Percentiles rank a stretch among this genome's conserved stretches.
These are phyloP conservation scores for Nymphicus hollandicus DNA, from an alignment of 2,113 vertebrate species.

Conservation along the genomic window DNA sequence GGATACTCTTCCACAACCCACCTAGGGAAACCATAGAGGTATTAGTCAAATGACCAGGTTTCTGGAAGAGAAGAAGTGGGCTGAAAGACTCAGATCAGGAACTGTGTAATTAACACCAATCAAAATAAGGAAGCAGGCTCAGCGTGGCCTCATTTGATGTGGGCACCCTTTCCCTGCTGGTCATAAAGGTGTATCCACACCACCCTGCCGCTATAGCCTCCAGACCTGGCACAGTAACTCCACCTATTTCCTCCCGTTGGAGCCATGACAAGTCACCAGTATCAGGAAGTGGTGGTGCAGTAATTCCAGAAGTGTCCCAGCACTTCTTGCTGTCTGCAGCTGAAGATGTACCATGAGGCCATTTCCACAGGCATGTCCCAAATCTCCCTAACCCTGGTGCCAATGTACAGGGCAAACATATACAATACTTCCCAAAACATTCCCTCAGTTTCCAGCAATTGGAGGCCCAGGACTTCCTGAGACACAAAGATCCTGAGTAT, in stretches of 20 bases:
- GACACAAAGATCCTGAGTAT: neutral
- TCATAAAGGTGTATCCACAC: neutral
- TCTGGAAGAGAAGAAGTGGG: neutral
- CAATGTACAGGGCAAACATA: neutral
- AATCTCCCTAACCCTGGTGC: neutral
- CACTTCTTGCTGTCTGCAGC: neutral
- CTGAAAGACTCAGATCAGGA: neutral
- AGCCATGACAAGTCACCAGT: neutral
- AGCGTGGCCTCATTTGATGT: neutral
- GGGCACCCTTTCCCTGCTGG: neutral
- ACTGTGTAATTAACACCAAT: neutral
- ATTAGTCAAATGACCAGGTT: neutral
- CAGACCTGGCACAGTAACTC: neutral
- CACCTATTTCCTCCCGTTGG: neutral
- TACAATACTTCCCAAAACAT: neutral
- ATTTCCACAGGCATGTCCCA: neutral
- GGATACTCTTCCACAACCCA: neutral
- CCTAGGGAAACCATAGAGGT: neutral
- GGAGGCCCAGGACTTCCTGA: neutral
- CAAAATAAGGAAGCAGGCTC: neutral
- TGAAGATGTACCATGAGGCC: neutral
- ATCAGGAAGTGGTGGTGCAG: neutral
- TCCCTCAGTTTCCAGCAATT: neutral
- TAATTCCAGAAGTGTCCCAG: neutral
- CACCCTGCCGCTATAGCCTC: neutral